Evolutionary conservation across 2,888 invertebrate genomes (phyloP).

Genomic region (Cactoblastis cactorum): DNA sequence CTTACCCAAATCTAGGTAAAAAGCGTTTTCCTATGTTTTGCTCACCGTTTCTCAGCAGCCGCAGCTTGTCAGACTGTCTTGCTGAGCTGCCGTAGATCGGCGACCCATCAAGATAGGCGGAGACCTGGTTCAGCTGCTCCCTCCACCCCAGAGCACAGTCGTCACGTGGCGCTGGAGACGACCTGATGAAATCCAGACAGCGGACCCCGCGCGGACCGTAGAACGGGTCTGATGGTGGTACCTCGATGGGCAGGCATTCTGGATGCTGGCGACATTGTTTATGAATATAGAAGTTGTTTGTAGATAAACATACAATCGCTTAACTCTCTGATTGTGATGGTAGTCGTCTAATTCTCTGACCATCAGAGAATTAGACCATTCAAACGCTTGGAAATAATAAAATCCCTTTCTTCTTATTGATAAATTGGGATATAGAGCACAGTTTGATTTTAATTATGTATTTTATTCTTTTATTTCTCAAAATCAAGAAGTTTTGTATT

Average conservation of each 20-base stretch:
- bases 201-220: slow-evolving; percentile 84
- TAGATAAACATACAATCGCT: no score
- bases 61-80: slow-evolving; percentile 84
- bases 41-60: slow-evolving; percentile 86
- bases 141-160: slow-evolving; percentile 90
- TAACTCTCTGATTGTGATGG: no score
- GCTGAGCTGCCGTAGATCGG: slow-evolving; percentile 89
- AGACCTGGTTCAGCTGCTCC: slow-evolving; percentile 91
- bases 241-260: slow-evolving; percentile 90
- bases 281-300: no score
- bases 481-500: no score
- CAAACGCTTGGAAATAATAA: no score
- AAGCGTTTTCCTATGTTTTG: background rate
- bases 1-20: background rate
- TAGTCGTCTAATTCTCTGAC: no score
- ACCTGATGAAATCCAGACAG: slow-evolving; percentile 91
- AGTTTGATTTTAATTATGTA: no score
- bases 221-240: slow-evolving; percentile 86
- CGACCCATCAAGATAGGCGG: slow-evolving; percentile 90
- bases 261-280: slow-evolving; percentile 88
- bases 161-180: slow-evolving; percentile 88
- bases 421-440: no score
- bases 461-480: no score
- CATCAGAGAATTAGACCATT: no score
- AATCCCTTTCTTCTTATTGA: no score